Conservation (phyloP, 2,113 vertebrate genomes). For the Campylomormyrus tamandua region DNA sequence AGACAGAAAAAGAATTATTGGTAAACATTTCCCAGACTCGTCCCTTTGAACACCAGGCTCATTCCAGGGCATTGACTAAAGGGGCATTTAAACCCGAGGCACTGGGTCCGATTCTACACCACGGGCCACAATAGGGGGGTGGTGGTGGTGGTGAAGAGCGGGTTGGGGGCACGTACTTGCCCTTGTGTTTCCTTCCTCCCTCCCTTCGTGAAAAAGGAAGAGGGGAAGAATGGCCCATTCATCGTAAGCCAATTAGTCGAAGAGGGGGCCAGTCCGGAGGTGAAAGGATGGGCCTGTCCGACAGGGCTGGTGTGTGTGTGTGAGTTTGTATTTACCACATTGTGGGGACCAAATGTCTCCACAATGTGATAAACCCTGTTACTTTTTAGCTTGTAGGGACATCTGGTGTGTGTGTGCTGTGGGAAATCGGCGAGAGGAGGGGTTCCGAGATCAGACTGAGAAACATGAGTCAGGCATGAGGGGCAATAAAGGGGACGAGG, state of each 20-base stretch:
- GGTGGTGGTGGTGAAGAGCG: conserved; percentile 11
- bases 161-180: conserved; percentile 30
- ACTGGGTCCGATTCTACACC: neutral
- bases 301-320: conserved; percentile 25
- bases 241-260: conserved; percentile 46
- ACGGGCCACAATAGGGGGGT: conserved; percentile 23
- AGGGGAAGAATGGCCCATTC: conserved; percentile 45
- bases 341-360: neutral
- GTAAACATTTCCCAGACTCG: neutral
- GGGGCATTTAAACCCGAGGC: conserved; percentile 5
- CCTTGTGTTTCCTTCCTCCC: conserved; percentile 37
- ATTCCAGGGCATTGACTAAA: conserved; percentile 4
- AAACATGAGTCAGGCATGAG: neutral
- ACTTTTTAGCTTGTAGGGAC: neutral
- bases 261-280: conserved; percentile 15
- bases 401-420: neutral
- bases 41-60: neutral
- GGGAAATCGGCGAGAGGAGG: neutral
- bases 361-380: neutral
- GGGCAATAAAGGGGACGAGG: neutral
- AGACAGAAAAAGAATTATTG: neutral
- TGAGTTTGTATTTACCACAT: neutral
- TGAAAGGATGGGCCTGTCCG: conserved; percentile 1
- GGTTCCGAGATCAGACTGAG: neutral
- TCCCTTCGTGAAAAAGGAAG: conserved; percentile 30